Evolutionary conservation across 2,888 invertebrate genomes (phyloP), one percentile per base, ranked within the genome.

Genomic region (Noctua fimbriata): DNA sequence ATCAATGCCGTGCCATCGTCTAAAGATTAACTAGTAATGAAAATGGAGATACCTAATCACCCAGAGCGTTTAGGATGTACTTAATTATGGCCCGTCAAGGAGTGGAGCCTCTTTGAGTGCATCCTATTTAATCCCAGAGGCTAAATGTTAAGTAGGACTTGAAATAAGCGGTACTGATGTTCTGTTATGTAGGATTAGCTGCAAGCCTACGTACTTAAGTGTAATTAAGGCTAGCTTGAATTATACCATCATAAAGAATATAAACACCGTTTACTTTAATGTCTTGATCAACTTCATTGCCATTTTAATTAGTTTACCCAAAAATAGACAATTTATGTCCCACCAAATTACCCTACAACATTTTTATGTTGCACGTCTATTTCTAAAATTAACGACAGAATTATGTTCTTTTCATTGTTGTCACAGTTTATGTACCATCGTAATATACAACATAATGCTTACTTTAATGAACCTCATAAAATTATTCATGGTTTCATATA

Each of bases 401-500:
- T 74, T 84, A 84, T 77, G 55, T 74, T 66, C 21, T 65, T 77
- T 85, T 89, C 83, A 83, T 85, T 83, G 83, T 85, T 89, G 82
- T 89, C 73, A 76, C 78, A 67, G 84, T 82, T 78, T 82, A 87
- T 85, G 82, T 84, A 80, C 73, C 73, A 69, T 73, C 79, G 78
- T 80, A 69, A 81, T 87, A 86, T 82, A 81, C 78, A 86, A 84
- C 86, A 79, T 85, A 80, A 85, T 82, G 86, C 67, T 81, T 69
- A 73, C 80, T 92, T 93, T 93, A 92, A 94, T 93, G 92, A 89
- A 83, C 69, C 65, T 79, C 89, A 91, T 94, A 94, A 94, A 92
- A 90, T 84, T 88, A 85, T 92, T 92, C 87, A 92, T 91, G 87
- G 86, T 87, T 69, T 82, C 86, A 84, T 91, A 87, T 92, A 87